Conservation (phyloP, 1,140 invertebrate genomes). For the Cotesia chilonis region DNA sequence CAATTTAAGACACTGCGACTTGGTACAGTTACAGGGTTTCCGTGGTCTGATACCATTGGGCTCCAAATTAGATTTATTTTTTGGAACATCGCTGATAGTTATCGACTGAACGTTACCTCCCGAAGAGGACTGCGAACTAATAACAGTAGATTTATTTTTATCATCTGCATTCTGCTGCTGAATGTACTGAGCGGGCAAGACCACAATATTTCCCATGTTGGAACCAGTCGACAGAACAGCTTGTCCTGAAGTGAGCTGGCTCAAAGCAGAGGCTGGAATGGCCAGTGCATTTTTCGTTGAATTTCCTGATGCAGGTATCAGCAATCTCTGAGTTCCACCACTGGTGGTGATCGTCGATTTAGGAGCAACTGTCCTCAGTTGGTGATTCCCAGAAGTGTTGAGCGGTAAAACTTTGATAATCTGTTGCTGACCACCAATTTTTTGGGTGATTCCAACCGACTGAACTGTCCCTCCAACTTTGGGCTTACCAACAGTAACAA, state of each 20-base stretch:
- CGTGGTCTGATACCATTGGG: slow-evolving; percentile 79
- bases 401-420: slow-evolving; percentile 62
- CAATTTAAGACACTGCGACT: slow-evolving; percentile 98
- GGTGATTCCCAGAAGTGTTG: slow-evolving; percentile 56
- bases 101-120: slow-evolving; percentile 49
- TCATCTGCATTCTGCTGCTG: slow-evolving; percentile 57
- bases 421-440: slow-evolving; percentile 56
- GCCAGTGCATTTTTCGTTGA: slow-evolving; percentile 58
- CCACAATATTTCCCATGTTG: slow-evolving; percentile 67
- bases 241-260: slow-evolving; percentile 65
- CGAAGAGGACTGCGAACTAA: slow-evolving; percentile 56
- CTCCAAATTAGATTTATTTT: slow-evolving; percentile 61
- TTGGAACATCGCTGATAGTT: slow-evolving; percentile 48
- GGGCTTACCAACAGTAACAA: slow-evolving; percentile 61
- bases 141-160: slow-evolving; percentile 55
- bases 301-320: slow-evolving; percentile 60
- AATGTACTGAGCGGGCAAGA: slow-evolving; percentile 72
- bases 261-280: slow-evolving; percentile 63
- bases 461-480: slow-evolving; percentile 57
- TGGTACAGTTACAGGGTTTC: slow-evolving; percentile 98
- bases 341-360: slow-evolving; percentile 51
- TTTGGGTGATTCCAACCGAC: slow-evolving; percentile 58
- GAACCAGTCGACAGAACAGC: slow-evolving; percentile 67
- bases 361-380: slow-evolving; percentile 61
- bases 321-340: slow-evolving; percentile 54